Conservation (phyloP, 2,113 vertebrate species). For the Campylorhamphus procurvoides region DNA sequence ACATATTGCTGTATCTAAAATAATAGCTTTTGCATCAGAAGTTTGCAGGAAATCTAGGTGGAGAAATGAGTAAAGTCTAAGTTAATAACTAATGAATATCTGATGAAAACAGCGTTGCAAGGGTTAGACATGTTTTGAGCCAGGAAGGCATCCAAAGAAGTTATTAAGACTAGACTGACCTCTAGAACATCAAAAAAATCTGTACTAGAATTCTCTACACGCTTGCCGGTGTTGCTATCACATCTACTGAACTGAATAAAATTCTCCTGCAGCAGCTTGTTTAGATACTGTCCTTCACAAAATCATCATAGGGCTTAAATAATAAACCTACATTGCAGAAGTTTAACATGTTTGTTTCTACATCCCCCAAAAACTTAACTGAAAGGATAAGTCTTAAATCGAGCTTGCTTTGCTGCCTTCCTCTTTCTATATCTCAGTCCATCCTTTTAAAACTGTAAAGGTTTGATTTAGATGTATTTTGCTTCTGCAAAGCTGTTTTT, state of each 20-base stretch:
- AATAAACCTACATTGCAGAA: neutral
- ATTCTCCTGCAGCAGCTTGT: neutral
- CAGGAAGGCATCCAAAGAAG: neutral
- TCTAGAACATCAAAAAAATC: neutral
- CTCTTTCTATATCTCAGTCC: neutral
- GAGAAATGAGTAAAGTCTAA: neutral
- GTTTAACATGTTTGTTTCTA: neutral
- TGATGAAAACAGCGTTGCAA: neutral
- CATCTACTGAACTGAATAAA: neutral
- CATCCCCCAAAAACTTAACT: neutral
- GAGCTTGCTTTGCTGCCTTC: neutral
- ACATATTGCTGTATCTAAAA: neutral
- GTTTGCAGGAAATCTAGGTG: neutral
- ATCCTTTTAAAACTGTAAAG: neutral
- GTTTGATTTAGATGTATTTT: neutral
- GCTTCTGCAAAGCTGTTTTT: neutral
- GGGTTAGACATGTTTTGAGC: neutral
- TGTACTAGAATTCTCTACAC: neutral
- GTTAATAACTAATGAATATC: neutral
- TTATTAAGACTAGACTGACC: neutral
- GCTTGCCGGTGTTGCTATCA: neutral
- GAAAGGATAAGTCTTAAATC: neutral
- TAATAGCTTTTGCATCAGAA: neutral
- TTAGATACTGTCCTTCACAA: neutral
- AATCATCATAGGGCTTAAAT: neutral